A percentile compares a stretch with the other conserved stretches of the same genome.
Conservation (phyloP, 2,113 vertebrate species). For the Cynocephalus volans region DNA sequence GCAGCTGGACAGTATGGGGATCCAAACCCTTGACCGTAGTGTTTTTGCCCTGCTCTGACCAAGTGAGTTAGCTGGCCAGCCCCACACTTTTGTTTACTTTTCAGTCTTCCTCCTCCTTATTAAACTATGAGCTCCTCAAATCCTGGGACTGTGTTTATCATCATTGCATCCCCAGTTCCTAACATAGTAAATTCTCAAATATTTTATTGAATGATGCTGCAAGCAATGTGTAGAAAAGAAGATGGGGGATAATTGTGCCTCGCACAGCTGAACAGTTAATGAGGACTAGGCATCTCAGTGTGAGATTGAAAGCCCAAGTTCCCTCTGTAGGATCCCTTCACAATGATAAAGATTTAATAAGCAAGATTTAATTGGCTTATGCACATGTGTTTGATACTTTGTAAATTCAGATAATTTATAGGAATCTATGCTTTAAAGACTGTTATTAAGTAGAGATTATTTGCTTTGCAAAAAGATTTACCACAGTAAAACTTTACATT, state of each 20-base stretch:
- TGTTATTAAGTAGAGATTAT: constrained; percentile 8
- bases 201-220: neutral
- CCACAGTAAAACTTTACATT: neutral
- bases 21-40: no score
- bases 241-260: neutral
- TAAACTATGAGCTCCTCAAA: neutral
- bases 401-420: constrained; percentile 8
- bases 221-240: neutral
- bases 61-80: no score
- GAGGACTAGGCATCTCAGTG: neutral
- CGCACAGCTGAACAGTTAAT: neutral
- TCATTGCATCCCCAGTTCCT: neutral
- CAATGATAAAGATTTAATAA: constrained; percentile 33
- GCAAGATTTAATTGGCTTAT: neutral
- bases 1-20: no score
- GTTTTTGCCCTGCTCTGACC: no score
- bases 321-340: neutral
- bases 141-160: neutral
- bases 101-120: neutral
- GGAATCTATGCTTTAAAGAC: neutral
- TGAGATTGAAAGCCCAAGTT: neutral
- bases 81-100: neutral
- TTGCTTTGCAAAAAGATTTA: constrained; percentile 27
- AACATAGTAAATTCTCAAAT: constrained; percentile 47
- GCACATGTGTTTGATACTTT: neutral